Conservation (phyloP, 2,888 invertebrate species). For the Gibbula magus region DNA sequence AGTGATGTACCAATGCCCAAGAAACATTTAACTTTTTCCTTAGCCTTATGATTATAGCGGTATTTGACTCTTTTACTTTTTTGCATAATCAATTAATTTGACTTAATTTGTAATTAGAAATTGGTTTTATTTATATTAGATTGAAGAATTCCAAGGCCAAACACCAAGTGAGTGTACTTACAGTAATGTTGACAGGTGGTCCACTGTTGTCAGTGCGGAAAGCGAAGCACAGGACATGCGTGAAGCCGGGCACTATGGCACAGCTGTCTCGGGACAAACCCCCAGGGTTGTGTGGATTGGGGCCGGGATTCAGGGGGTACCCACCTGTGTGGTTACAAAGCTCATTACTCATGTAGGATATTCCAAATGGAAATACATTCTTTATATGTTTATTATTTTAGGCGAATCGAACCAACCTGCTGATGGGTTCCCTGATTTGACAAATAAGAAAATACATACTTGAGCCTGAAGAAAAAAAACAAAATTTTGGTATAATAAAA, state of each 20-base stretch:
- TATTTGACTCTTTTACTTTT: too few species aligned
- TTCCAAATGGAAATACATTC: neutral
- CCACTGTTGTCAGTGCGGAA: slow-evolving; percentile 71
- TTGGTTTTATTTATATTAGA: too few species aligned
- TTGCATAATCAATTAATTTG: too few species aligned
- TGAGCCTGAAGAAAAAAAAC: too few species aligned
- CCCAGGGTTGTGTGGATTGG: slow-evolving; percentile 62
- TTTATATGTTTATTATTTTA: neutral
- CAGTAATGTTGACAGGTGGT: slow-evolving; percentile 60
- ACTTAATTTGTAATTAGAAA: too few species aligned
- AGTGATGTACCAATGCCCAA: too few species aligned
- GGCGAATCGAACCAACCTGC: neutral
- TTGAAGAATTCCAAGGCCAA: too few species aligned
- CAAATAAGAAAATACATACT: too few species aligned
- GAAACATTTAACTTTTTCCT: too few species aligned
- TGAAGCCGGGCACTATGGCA: slow-evolving; percentile 54
- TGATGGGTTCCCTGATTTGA: too few species aligned
- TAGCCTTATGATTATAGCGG: too few species aligned
- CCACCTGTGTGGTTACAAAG: slow-evolving; percentile 54
- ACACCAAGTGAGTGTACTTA: slow-evolving; percentile 29
- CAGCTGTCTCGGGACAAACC: slow-evolving; percentile 67
- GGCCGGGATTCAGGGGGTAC: slow-evolving; percentile 69
- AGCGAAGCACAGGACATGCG: slow-evolving; percentile 68
- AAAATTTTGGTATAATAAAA: too few species aligned
- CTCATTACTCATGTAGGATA: neutral